These are phyloP conservation scores for Megaustenia siamemsis DNA, from an alignment of 2,888 invertebrate species.

Conservation along the genomic window DNA sequence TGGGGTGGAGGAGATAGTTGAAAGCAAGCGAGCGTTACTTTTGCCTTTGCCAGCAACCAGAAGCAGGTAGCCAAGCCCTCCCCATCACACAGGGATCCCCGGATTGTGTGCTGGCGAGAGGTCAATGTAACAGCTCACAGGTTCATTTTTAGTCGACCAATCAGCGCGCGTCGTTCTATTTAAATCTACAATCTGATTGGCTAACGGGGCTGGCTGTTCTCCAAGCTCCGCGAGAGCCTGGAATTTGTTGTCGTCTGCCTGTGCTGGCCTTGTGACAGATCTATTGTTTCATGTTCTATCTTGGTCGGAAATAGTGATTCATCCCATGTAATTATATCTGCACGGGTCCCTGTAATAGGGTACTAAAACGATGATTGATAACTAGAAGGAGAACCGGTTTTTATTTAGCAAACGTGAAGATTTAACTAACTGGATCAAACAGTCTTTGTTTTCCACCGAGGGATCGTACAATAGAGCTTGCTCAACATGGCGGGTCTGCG, in stretches of 20 bases:
- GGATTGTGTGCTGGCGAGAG: not conserved
- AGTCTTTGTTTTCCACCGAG: constrained; percentile 44
- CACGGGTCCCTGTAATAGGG: not conserved
- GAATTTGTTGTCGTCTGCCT: constrained; percentile 20
- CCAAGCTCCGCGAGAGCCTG: constrained; percentile 15
- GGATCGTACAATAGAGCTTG: not conserved
- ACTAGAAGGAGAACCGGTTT: not conserved
- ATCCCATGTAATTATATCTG: not conserved
- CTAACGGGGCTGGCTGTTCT: constrained; percentile 24
- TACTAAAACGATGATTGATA: not conserved
- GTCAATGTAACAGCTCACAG: not conserved
- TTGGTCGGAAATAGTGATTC: constrained; percentile 3
- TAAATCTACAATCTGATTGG: constrained; percentile 28
- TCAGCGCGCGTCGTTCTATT: not conserved
- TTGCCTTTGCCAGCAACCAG: too few species aligned
- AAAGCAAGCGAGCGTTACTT: too few species aligned
- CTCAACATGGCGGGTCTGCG: constrained; percentile 51
- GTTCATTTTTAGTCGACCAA: constrained; percentile 6
- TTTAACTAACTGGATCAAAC: not conserved
- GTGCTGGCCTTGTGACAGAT: not conserved
- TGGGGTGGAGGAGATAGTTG: too few species aligned
- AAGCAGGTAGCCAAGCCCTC: too few species aligned
- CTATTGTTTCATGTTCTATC: not conserved
- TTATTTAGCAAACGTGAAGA: not conserved
- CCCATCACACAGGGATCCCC: not conserved